Conservation (phyloP, 1,140 invertebrate genomes). For the Drosophila lini region DNA sequence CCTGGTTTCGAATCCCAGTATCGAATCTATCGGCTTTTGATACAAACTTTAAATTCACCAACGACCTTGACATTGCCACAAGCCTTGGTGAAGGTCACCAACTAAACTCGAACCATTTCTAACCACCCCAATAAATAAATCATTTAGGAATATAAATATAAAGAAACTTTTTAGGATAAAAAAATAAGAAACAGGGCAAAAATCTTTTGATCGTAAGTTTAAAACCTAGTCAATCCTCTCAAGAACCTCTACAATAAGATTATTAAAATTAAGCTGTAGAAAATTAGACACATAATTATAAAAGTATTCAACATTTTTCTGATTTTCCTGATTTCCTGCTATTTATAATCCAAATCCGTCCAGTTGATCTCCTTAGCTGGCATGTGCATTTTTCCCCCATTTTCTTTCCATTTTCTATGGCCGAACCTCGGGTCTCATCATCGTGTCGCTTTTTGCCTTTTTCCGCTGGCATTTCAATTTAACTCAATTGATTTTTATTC, state of each 20-base stretch:
- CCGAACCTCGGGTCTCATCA: conserved; percentile 6
- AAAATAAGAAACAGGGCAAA: no score
- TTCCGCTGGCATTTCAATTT: conserved; percentile 62
- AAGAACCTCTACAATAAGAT: no score
- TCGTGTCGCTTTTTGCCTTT: conserved; percentile 5
- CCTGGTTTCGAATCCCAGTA: no score
- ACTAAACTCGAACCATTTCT: not conserved
- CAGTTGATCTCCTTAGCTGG: not conserved
- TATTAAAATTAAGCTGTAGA: not conserved
- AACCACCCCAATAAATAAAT: not conserved
- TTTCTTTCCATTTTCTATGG: not conserved
- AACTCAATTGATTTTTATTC: conserved; percentile 75
- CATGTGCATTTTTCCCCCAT: not conserved
- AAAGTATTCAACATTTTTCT: not conserved
- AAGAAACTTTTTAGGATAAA: no score
- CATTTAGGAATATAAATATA: not conserved
- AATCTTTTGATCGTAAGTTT: not conserved
- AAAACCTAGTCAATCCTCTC: not conserved
- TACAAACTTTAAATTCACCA: not conserved
- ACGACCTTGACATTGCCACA: conserved; percentile 35
- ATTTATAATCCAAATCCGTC: conserved; percentile 4
- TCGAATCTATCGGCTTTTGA: no score
- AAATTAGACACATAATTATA: not conserved
- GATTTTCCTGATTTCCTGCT: not conserved
- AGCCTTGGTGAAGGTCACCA: conserved; percentile 11